A percentile compares a stretch with the other conserved stretches of the same genome.
phyloP scores from a whole-genome alignment of 2,797 vertebrate species.

The Sorex maritimensis region DNA sequence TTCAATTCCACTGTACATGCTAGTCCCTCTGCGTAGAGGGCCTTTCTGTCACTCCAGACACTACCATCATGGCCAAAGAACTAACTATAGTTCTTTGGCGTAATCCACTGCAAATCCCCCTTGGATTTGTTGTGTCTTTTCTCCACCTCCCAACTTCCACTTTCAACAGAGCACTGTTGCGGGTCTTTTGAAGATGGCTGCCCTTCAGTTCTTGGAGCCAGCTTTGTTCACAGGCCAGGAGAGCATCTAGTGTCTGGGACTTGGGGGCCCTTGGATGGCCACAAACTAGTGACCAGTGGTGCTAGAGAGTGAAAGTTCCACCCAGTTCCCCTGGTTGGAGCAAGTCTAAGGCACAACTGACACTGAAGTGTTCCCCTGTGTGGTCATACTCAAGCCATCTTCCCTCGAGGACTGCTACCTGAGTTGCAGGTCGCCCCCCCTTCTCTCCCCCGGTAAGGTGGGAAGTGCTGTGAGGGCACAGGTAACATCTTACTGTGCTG shows the following conservation, averaged over 20 bases:
- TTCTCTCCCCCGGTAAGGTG: neutral
- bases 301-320: rapidly evolving
- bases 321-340: neutral
- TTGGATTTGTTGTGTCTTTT: neutral
- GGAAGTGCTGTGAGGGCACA: neutral
- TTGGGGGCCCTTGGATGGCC: neutral
- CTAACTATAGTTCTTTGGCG: neutral
- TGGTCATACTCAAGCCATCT: neutral
- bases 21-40: neutral
- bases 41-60: neutral
- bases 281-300: neutral
- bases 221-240: neutral
- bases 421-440: neutral
- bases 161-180: neutral
- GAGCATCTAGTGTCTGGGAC: neutral
- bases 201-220: neutral
- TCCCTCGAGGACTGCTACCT: neutral
- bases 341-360: neutral
- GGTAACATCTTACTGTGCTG: neutral
- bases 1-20: neutral
- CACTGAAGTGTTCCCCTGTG: neutral
- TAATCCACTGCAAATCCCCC: neutral
- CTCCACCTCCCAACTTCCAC: neutral
- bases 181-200: neutral
- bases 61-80: too few species aligned